Evolutionary conservation across 2,888 invertebrate genomes (phyloP).

Genomic region (Pyrocoelia pectoralis): DNA sequence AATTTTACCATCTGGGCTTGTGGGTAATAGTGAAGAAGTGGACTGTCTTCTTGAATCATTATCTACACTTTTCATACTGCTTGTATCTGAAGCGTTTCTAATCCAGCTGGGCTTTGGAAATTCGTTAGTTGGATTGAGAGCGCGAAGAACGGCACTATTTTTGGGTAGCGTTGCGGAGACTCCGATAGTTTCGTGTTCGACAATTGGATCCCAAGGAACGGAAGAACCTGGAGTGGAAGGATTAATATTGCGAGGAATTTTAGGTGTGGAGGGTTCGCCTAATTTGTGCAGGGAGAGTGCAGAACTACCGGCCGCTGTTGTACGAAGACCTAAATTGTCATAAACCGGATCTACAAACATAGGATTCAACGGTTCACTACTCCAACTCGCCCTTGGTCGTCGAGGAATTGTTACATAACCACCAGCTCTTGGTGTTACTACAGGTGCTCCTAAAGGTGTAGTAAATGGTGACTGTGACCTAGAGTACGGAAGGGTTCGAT

Average conservation of each 20-base stretch:
- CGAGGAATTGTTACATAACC: slow-evolving; percentile 89
- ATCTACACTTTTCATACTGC: slow-evolving; percentile 60
- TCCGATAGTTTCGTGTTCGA: slow-evolving; percentile 63
- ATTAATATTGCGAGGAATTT: slow-evolving; percentile 64
- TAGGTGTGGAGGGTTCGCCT: slow-evolving; percentile 60
- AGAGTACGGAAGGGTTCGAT: slow-evolving; percentile 84
- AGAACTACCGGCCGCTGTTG: slow-evolving; percentile 88
- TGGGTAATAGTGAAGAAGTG: slow-evolving; percentile 45
- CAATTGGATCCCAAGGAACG: slow-evolving; percentile 62
- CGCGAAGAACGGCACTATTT: slow-evolving; percentile 49
- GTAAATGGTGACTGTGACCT: slow-evolving; percentile 80
- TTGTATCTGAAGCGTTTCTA: slow-evolving; percentile 27
- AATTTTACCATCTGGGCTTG: slow-evolving; percentile 37
- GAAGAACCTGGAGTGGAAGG: slow-evolving; percentile 60
- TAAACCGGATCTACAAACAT: slow-evolving; percentile 79
- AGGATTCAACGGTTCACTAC: slow-evolving; percentile 68
- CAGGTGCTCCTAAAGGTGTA: slow-evolving; percentile 68
- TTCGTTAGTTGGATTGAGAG: slow-evolving; percentile 62
- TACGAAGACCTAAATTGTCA: slow-evolving; percentile 84
- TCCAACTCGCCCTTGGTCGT: slow-evolving; percentile 85
- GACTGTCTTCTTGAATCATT: slow-evolving; percentile 51
- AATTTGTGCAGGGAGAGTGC: slow-evolving; percentile 79
- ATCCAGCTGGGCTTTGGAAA: slow-evolving; percentile 58
- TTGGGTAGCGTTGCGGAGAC: slow-evolving; percentile 58
- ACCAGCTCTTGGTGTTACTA: slow-evolving; percentile 65